phyloP scores from a whole-genome alignment of 2,797 vertebrate genomes.

The Potorous gilbertii region DNA sequence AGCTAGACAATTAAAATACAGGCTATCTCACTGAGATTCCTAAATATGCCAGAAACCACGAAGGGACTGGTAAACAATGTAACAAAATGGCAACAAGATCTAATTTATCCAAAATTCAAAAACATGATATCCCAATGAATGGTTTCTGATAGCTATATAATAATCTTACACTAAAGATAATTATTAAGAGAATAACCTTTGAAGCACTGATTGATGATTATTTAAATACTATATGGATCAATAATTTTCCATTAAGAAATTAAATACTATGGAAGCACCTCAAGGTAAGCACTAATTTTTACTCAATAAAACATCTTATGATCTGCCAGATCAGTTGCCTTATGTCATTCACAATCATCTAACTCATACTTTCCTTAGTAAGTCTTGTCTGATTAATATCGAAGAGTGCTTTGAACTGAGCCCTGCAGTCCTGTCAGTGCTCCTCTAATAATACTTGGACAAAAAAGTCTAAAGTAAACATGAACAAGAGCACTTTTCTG shows the following conservation, averaged over 20 bases:
- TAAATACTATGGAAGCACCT: not conserved
- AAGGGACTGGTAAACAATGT: slow-evolving; percentile 8
- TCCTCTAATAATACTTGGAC: slow-evolving; percentile 34
- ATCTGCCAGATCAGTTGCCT: not conserved
- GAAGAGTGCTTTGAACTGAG: slow-evolving; percentile 31
- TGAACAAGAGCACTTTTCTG: not conserved
- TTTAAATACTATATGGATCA: not conserved
- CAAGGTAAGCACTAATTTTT: not conserved
- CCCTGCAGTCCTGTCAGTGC: not conserved
- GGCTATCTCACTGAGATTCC: not conserved
- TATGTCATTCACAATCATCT: not conserved
- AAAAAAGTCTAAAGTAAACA: slow-evolving; percentile 27
- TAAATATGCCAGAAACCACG: slow-evolving; percentile 8
- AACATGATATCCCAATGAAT: slow-evolving; percentile 3
- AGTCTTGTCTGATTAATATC: slow-evolving; percentile 46
- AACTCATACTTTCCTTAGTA: slow-evolving; percentile 1
- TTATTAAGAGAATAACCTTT: not conserved
- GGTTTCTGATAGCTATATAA: not conserved
- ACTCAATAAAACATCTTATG: not conserved
- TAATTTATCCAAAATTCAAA: slow-evolving; percentile 19
- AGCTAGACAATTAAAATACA: not conserved
- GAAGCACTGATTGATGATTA: not conserved
- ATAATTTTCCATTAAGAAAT: slow-evolving; percentile 28
- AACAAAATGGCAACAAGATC: slow-evolving; percentile 14
- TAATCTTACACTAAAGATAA: slow-evolving; percentile 25